Percentiles rank a stretch among this genome's conserved stretches.
These are phyloP conservation scores for Pandion haliaetus DNA, from an alignment of 2,113 vertebrate species.

Conservation along the genomic window DNA sequence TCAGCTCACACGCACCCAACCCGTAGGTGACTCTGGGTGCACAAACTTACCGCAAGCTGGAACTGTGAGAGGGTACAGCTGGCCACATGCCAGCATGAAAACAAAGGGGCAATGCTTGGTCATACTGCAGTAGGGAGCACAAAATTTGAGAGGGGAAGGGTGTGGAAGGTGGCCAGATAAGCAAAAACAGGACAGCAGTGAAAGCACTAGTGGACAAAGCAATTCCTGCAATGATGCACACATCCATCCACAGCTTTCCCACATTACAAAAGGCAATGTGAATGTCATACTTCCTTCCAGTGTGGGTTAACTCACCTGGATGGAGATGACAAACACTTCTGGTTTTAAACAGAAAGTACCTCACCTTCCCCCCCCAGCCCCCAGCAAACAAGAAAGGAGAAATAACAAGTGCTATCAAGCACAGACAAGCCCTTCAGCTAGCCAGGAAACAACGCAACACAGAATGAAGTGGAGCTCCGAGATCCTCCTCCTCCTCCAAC, in stretches of 20 bases:
- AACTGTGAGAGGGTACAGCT: neutral
- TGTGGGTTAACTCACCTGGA: neutral
- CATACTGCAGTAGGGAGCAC: neutral
- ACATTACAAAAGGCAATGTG: neutral
- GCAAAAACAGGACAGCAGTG: neutral
- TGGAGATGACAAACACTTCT: neutral
- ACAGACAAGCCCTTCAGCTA: conserved; percentile 35
- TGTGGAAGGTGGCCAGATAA: neutral
- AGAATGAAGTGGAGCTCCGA: neutral
- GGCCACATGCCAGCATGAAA: neutral
- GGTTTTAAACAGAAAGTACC: conserved; percentile 44
- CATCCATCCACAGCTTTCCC: neutral
- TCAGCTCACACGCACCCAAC: neutral
- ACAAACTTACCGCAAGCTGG: neutral
- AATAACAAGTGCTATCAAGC: conserved; percentile 38
- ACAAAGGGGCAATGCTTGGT: neutral
- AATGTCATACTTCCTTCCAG: neutral
- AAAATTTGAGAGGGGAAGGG: neutral
- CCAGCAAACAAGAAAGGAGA: neutral
- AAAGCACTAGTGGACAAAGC: neutral
- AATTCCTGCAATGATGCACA: neutral
- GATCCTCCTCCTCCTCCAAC: neutral
- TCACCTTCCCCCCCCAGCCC: neutral
- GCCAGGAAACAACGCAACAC: conserved; percentile 3
- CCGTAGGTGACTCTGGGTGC: too few species aligned